Evolutionary conservation across 2,888 invertebrate species (phyloP).

Genomic region (Chloromyia formosa): DNA sequence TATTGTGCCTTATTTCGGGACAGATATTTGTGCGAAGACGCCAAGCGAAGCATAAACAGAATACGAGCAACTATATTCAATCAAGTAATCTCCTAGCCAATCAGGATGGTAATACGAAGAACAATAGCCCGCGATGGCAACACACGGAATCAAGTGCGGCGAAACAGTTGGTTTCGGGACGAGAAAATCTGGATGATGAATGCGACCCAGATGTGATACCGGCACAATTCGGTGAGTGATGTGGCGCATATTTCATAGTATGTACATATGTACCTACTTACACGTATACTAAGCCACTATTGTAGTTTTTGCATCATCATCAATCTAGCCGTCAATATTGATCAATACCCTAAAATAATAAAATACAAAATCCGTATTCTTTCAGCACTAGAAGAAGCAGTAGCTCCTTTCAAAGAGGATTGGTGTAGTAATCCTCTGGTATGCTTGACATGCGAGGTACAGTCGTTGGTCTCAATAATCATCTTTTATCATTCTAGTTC

Average conservation of each 20-base stretch:
- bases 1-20: slow-evolving; percentile 46
- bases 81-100: slow-evolving; percentile 22
- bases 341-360: not conserved
- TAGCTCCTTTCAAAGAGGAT: slow-evolving; percentile 37
- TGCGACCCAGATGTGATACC: slow-evolving; percentile 73
- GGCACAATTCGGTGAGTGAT: slow-evolving; percentile 69
- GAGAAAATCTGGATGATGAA: slow-evolving; percentile 49
- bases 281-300: not conserved
- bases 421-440: slow-evolving; percentile 40
- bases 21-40: slow-evolving; percentile 46
- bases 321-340: not conserved
- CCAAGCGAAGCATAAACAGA: slow-evolving; percentile 10
- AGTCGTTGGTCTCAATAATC: not conserved
- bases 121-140: slow-evolving; percentile 49
- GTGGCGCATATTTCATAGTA: too few relatives aligned
- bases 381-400: slow-evolving; percentile 36
- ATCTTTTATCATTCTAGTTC: slow-evolving; percentile 35
- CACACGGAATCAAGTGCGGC: slow-evolving; percentile 55
- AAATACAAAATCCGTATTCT: not conserved
- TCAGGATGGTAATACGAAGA: slow-evolving; percentile 25
- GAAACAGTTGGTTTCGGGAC: slow-evolving; percentile 10
- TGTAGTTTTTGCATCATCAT: not conserved
- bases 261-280: too few relatives aligned
- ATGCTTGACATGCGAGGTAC: not conserved
- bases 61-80: slow-evolving; percentile 13